Evolutionary conservation across 2,888 invertebrate species (phyloP), one percentile per base, ranked within the genome.

Genomic region (Stenurella melanura): DNA sequence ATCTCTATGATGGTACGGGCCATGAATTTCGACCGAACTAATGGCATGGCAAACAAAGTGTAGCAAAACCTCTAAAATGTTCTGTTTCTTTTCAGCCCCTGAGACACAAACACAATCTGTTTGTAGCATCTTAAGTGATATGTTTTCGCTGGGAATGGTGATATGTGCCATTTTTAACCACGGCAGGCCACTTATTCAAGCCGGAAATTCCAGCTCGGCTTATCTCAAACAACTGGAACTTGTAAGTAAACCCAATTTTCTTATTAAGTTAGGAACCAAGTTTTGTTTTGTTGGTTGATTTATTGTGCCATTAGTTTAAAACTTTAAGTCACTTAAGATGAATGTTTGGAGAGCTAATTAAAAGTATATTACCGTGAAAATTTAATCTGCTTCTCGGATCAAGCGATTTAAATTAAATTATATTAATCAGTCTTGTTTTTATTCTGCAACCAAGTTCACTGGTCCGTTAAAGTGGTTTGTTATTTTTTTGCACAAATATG

Each of bases 71-170:
- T 57, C 30, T 58, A 17, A 64, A 67, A 19, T 69, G 30, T 61
- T 76, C 17, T 74, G 10, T 79, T 81, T 79, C 82, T 66, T 89
- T 89, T 85, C 92, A 94, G 98, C 99, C 71, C 99, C 99, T 0
- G 99, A 99, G 91, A 94, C 96, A 60, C 98, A 98, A 90, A 92
- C 93, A 30, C 93, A 93, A 84, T 95, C 96, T 30, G 92, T 93
- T 67, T 96, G 95, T 90, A 96, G 95, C 87, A 95, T 96, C 72
- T 92, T 96, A 61, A 97, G 97, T 84, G 99, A 99, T 90, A 98
- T 99, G 95, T 99, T 96, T 90, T 97, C 98, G 0, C 91, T 99
- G 82, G 99, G 98, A 18, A 95, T 99, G 93, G 94, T 98, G 72
- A 95, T 99, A 84, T 97, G 96, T 88, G 93, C 98, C 76, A 93